Percentiles rank a stretch among this genome's conserved stretches.
Conservation (phyloP, 1,140 invertebrate species). For the Aricia agestis region DNA sequence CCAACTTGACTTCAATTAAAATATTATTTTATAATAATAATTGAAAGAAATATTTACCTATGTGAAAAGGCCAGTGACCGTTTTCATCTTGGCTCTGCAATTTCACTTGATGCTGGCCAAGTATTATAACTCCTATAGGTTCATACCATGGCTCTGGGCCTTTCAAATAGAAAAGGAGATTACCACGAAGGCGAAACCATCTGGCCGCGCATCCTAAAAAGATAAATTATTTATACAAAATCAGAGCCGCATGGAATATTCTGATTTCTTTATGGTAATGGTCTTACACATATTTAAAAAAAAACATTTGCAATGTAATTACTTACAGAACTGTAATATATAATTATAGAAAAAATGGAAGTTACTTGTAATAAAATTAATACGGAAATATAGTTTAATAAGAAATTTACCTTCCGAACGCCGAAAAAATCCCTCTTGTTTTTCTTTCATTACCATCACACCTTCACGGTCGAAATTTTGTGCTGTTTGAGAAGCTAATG, state of each 20-base stretch:
- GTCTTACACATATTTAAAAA: too few species aligned
- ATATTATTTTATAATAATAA: not conserved
- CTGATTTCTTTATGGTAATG: too few species aligned
- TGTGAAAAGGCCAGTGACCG: conserved; percentile 81
- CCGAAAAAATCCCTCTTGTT: conserved; percentile 94
- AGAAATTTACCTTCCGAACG: conserved; percentile 88
- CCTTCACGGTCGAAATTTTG: conserved; percentile 96
- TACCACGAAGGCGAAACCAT: conserved; percentile 94
- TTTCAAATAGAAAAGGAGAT: conserved; percentile 96
- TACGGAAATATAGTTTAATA: conserved; percentile 8
- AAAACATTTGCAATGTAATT: too few species aligned
- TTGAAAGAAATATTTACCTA: conserved; percentile 74
- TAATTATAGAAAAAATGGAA: too few species aligned
- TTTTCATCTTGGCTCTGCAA: conserved; percentile 72
- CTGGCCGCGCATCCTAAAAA: conserved; percentile 86
- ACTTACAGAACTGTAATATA: not conserved
- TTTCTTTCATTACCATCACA: conserved; percentile 88
- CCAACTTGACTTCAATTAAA: too few species aligned
- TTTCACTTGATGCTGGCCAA: conserved; percentile 86
- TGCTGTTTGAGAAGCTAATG: conserved; percentile 89
- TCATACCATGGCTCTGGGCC: conserved; percentile 92
- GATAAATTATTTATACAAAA: conserved; percentile 20
- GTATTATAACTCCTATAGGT: conserved; percentile 89
- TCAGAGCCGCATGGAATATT: not conserved
- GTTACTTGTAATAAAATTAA: too few species aligned